phyloP scores from a whole-genome alignment of 1,140 invertebrate species.

The Ectropis grisescens region DNA sequence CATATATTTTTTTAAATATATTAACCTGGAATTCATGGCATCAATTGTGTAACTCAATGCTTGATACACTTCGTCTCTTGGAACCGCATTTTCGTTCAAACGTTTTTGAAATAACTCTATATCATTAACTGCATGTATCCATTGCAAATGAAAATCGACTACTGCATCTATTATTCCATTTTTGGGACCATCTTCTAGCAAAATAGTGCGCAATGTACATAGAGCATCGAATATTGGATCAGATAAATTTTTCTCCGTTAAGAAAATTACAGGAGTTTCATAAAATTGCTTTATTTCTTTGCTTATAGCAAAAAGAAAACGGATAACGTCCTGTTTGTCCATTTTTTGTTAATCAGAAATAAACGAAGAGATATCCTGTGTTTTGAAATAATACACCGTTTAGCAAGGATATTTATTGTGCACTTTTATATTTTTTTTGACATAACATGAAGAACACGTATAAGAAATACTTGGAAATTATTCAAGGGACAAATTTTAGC shows the following conservation, averaged over 20 bases:
- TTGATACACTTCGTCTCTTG: slow-evolving; percentile 35
- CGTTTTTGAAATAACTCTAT: slow-evolving; percentile 40
- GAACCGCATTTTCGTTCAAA: slow-evolving; percentile 21
- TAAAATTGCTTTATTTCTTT: slow-evolving; percentile 53
- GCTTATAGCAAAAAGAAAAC: slow-evolving; percentile 46
- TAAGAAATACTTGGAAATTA: no score
- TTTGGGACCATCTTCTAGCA: slow-evolving; percentile 24
- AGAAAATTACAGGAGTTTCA: slow-evolving; percentile 44
- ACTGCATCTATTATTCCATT: slow-evolving; percentile 36
- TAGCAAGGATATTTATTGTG: no score
- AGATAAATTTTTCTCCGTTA: slow-evolving; percentile 47
- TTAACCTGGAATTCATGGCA: slow-evolving; percentile 29
- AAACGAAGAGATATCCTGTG: no score
- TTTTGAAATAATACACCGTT: no score
- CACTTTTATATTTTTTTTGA: no score
- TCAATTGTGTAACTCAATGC: slow-evolving; percentile 46
- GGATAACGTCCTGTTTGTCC: slow-evolving; percentile 7
- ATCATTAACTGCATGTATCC: slow-evolving; percentile 44
- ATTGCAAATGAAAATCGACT: slow-evolving; percentile 49
- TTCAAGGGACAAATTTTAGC: no score
- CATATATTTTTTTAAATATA: slow-evolving; percentile 46
- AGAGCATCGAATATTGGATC: slow-evolving; percentile 44
- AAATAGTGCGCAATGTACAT: slow-evolving; percentile 29
- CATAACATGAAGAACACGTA: no score
- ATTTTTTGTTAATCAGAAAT: no score